A percentile compares a stretch with the other conserved stretches of the same genome.
Evolutionary conservation across 2,113 vertebrate genomes (phyloP).

Genomic region (Ctenomys sociabilis): DNA sequence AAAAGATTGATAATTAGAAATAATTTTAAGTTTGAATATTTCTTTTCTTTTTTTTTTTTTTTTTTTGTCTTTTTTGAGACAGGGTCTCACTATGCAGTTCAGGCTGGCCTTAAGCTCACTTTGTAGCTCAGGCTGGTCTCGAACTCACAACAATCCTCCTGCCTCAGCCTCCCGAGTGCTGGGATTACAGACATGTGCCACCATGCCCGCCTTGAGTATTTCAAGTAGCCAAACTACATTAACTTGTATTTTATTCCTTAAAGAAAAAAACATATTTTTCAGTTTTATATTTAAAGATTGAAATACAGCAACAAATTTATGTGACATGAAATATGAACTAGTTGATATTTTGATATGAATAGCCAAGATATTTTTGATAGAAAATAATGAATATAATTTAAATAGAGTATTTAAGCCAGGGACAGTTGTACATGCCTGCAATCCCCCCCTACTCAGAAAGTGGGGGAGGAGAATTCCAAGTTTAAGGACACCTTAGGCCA

Average conservation of each 20-base stretch:
- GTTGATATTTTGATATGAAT: too few species aligned
- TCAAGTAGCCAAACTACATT: constrained; percentile 22
- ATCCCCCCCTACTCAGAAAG: not conserved
- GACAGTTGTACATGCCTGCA: not conserved
- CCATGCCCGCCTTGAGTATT: too few species aligned
- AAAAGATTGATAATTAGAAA: constrained; percentile 48
- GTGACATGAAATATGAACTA: constrained; percentile 36
- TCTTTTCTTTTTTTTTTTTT: too few species aligned
- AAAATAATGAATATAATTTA: constrained; percentile 45
- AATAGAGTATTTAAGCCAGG: not conserved
- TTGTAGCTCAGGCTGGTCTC: too few species aligned
- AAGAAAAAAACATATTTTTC: constrained; percentile 21
- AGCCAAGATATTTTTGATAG: constrained; percentile 43
- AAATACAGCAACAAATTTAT: constrained; percentile 56
- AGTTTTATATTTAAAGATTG: constrained; percentile 36
- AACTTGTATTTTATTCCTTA: constrained; percentile 56
- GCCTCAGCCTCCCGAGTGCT: too few species aligned
- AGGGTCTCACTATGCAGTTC: too few species aligned
- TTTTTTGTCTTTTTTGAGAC: too few species aligned
- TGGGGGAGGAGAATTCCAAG: not conserved
- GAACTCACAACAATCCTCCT: too few species aligned
- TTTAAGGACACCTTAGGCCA: not conserved
- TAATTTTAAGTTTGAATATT: constrained; percentile 34
- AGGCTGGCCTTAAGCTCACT: too few species aligned
- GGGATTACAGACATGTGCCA: too few species aligned